phyloP scores from a whole-genome alignment of 2,797 vertebrate species.

The Okamejei kenojei region DNA sequence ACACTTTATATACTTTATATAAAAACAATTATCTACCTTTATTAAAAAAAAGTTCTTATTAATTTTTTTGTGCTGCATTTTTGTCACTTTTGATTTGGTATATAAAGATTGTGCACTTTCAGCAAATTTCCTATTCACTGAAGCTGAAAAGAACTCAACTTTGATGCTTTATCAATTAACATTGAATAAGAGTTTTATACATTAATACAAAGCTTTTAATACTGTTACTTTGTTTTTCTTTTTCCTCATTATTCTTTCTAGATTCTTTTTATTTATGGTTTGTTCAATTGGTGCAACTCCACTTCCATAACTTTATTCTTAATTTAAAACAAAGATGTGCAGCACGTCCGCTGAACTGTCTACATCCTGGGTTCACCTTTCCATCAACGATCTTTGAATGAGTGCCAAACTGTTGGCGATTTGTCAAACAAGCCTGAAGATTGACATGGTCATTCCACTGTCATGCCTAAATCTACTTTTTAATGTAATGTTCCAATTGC shows the following conservation, averaged over 20 bases:
- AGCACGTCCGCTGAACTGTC: background rate
- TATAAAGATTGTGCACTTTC: background rate
- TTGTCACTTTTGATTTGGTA: background rate
- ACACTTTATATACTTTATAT: background rate
- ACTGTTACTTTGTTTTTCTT: background rate
- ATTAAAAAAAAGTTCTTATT: background rate
- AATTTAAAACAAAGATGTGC: too few relatives aligned
- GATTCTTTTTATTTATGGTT: background rate
- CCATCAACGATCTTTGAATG: background rate
- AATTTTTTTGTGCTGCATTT: background rate
- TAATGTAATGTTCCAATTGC: conserved; percentile 4
- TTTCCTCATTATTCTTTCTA: background rate
- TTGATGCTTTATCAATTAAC: background rate
- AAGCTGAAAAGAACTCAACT: background rate
- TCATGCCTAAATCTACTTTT: background rate
- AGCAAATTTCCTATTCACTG: background rate
- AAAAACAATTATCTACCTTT: background rate
- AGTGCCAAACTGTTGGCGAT: background rate
- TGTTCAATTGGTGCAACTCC: background rate
- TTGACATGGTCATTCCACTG: background rate
- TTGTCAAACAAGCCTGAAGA: background rate
- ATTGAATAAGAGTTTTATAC: background rate
- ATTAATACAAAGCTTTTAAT: background rate
- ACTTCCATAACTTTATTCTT: background rate
- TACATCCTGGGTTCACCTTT: background rate